phyloP scores from a whole-genome alignment of 2,888 invertebrate species.

The Zygaena filipendulae region DNA sequence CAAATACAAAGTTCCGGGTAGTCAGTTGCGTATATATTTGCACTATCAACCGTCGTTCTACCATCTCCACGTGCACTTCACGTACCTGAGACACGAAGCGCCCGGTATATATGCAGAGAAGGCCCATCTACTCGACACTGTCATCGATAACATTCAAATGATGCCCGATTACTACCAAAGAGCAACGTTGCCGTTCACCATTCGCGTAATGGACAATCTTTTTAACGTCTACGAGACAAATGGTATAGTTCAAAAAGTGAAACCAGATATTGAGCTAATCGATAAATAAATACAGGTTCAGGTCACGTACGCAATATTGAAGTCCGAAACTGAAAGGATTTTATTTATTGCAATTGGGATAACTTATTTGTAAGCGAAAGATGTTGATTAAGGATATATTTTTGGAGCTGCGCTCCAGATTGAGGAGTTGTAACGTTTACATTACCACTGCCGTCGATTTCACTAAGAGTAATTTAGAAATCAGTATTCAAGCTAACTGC shows the following conservation, averaged over 20 bases:
- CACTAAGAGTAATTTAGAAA: conserved; percentile 50
- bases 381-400: conserved; percentile 64
- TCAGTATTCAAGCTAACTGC: conserved; percentile 53
- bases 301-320: conserved; percentile 20
- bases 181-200: conserved; percentile 82
- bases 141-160: conserved; percentile 91
- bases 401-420: conserved; percentile 68
- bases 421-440: conserved; percentile 71
- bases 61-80: conserved; percentile 95
- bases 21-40: conserved; percentile 84
- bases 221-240: conserved; percentile 72
- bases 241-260: conserved; percentile 57
- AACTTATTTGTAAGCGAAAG: conserved; percentile 25
- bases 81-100: conserved; percentile 80
- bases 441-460: conserved; percentile 56
- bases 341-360: conserved; percentile 17
- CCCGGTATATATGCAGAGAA: conserved; percentile 87
- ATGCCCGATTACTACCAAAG: conserved; percentile 85
- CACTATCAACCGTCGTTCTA: conserved; percentile 99
- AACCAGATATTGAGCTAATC: conserved; percentile 31
- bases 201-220: conserved; percentile 80
- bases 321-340: conserved; percentile 14
- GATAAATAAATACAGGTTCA: conserved; percentile 32
- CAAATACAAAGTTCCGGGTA: conserved; percentile 77
- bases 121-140: conserved; percentile 87